Evolutionary conservation across 1,140 invertebrate species (phyloP).

Genomic region (Cepaea nemoralis): DNA sequence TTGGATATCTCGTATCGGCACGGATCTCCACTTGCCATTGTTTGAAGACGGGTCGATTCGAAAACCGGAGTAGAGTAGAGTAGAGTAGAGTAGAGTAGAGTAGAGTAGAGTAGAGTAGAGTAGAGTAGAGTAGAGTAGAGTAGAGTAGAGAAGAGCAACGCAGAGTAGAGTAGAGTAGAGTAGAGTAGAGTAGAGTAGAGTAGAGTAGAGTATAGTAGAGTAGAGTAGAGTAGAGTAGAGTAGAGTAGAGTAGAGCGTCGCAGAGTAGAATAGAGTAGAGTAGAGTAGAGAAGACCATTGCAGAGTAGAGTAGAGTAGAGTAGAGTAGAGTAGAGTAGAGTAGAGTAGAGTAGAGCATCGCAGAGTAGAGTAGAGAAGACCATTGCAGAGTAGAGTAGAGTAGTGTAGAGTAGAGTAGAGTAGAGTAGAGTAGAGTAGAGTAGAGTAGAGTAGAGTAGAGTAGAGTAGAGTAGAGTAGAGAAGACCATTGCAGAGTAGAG

Average conservation of each 20-base stretch:
- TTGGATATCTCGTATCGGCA: too few species aligned
- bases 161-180: conserved; percentile 25
- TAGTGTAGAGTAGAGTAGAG: conserved; percentile 33
- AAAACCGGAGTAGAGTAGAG: too few species aligned
- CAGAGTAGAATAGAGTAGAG: too few species aligned
- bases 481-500: conserved; percentile 21
- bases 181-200: conserved; percentile 23
- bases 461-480: conserved; percentile 27
- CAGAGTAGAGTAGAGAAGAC: too few species aligned
- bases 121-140: conserved; percentile 15
- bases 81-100: too few species aligned
- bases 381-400: conserved; percentile 19
- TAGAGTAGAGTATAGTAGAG: too few species aligned
- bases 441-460: conserved; percentile 21
- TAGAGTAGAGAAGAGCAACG: conserved; percentile 16
- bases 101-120: conserved; percentile 18
- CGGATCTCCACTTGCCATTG: too few species aligned
- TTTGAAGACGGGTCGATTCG: too few species aligned
- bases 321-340: conserved; percentile 28
- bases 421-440: conserved; percentile 31
- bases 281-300: background rate
- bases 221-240: too few species aligned
- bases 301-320: conserved; percentile 30
- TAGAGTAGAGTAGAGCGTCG: too few species aligned
- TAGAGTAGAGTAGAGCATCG: too few species aligned